A percentile compares a stretch with the other conserved stretches of the same genome.
Conservation (phyloP, 1,140 invertebrate species). For the Sitodiplosis mosellana region DNA sequence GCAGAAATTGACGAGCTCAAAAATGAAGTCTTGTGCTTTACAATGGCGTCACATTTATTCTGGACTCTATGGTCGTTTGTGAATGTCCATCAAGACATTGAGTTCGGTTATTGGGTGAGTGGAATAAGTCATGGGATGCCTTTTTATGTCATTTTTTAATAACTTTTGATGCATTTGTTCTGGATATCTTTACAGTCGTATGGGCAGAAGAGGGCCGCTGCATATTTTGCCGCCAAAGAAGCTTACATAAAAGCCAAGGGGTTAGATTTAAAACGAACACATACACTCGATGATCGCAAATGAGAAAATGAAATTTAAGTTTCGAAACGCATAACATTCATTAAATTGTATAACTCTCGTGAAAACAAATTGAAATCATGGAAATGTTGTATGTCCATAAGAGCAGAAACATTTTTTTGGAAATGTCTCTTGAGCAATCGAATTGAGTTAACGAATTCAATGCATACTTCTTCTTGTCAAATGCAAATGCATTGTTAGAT, state of each 20-base stretch:
- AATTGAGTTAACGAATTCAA: too few species aligned
- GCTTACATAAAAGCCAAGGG: slow-evolving; percentile 1
- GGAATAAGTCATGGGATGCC: too few species aligned
- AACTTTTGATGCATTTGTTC: background rate
- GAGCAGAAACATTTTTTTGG: too few species aligned
- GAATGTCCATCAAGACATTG: slow-evolving; percentile 70
- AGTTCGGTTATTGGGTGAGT: slow-evolving; percentile 88
- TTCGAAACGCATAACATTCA: too few species aligned
- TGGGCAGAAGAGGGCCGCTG: slow-evolving; percentile 1
- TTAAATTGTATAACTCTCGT: too few species aligned
- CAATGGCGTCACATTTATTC: slow-evolving; percentile 76
- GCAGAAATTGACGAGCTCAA: slow-evolving; percentile 14
- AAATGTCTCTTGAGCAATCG: too few species aligned
- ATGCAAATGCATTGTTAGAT: too few species aligned
- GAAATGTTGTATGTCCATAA: too few species aligned
- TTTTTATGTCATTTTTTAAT: background rate
- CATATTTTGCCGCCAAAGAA: slow-evolving; percentile 4
- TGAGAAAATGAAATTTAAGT: background rate
- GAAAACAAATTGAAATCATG: too few species aligned
- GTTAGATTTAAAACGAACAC: background rate
- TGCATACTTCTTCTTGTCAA: too few species aligned
- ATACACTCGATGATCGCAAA: background rate
- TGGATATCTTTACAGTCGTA: slow-evolving; percentile 1
- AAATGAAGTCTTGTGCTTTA: slow-evolving; percentile 62
- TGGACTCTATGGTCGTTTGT: slow-evolving; percentile 86